phyloP scores from a whole-genome alignment of 2,797 vertebrate species.

The Peromyscus melanophrys region DNA sequence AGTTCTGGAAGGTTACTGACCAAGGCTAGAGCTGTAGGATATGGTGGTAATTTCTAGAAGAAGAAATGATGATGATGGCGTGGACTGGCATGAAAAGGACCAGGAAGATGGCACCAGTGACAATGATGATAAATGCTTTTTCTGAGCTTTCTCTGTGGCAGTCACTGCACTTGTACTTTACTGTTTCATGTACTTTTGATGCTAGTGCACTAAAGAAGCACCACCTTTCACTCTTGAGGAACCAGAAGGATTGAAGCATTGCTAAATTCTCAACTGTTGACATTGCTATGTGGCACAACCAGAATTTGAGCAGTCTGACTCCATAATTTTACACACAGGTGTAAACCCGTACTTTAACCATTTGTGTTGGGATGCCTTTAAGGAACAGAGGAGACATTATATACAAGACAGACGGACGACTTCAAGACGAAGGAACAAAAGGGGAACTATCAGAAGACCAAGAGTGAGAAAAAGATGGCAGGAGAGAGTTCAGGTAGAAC shows the following conservation, averaged over 20 bases:
- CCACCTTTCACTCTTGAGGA: neutral
- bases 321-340: neutral
- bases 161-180: neutral
- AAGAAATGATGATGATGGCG: no score
- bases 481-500: neutral
- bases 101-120: neutral
- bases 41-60: neutral
- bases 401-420: neutral
- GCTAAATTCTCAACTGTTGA: neutral
- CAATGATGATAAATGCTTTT: neutral
- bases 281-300: constrained; percentile 82
- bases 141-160: neutral
- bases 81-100: neutral
- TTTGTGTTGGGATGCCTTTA: constrained; percentile 12
- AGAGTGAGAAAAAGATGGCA: neutral
- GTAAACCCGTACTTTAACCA: neutral
- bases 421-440: neutral
- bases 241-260: neutral
- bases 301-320: constrained; percentile 68
- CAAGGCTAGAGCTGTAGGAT: neutral
- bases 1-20: neutral
- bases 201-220: neutral
- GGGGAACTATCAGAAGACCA: neutral
- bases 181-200: neutral
- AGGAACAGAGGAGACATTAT: neutral